phyloP scores from a whole-genome alignment of 2,888 invertebrate genomes.

The Nomada fucata region DNA sequence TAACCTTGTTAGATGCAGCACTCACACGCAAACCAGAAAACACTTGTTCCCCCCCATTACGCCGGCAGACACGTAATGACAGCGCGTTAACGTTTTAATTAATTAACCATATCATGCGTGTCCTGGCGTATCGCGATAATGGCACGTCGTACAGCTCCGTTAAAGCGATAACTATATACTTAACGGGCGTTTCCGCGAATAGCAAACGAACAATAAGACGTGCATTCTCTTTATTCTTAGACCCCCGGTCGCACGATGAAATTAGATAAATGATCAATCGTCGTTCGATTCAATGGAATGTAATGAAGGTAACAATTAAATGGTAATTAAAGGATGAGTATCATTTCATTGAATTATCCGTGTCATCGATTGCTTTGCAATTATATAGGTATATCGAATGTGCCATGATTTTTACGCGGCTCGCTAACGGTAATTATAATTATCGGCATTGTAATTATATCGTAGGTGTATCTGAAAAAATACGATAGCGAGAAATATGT shows the following conservation, averaged over 20 bases:
- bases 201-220: not conserved
- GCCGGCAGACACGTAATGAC: conserved; percentile 11
- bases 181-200: conserved; percentile 15
- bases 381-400: not conserved
- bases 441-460: too few relatives aligned
- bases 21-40: not conserved
- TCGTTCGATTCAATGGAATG: not conserved
- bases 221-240: not conserved
- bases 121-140: conserved; percentile 25
- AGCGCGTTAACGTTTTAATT: conserved; percentile 34
- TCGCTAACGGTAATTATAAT: too few relatives aligned
- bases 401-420: too few relatives aligned
- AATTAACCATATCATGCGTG: conserved; percentile 32
- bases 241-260: not conserved
- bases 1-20: conserved; percentile 9
- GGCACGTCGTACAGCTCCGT: not conserved
- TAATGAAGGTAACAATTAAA: not conserved
- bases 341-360: not conserved
- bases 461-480: too few relatives aligned
- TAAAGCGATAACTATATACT: conserved; percentile 4
- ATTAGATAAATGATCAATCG: conserved; percentile 16
- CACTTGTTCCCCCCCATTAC: conserved; percentile 2
- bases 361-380: not conserved
- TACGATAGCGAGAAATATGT: too few relatives aligned
- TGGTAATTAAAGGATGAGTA: not conserved